Conservation (phyloP, 2,797 vertebrate genomes). For the Hyperoplus immaculatus region DNA sequence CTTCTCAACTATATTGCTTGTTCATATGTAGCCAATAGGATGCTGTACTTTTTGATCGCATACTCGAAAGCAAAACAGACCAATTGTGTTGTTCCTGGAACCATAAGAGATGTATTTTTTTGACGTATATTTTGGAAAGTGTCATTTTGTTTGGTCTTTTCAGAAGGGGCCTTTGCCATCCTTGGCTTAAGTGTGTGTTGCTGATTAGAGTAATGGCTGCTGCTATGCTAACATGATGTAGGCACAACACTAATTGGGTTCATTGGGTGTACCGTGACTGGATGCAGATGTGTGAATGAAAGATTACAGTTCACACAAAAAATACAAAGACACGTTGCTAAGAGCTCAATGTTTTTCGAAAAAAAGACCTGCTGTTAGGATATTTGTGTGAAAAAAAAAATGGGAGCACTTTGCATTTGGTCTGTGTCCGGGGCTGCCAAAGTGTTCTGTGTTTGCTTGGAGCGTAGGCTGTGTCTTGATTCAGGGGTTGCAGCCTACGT, state of each 20-base stretch:
- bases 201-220: neutral
- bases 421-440: slow-evolving; percentile 43
- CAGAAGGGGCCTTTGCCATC: neutral
- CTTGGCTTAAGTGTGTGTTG: neutral
- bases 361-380: neutral
- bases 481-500: too few relatives aligned
- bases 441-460: slow-evolving; percentile 38
- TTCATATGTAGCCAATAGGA: neutral
- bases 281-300: neutral
- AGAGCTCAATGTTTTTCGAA: neutral
- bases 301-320: neutral
- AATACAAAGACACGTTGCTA: neutral
- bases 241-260: neutral
- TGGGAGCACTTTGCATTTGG: slow-evolving; percentile 10
- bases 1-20: neutral
- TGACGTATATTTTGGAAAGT: neutral
- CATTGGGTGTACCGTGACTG: neutral
- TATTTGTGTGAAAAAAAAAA: slow-evolving; percentile 11
- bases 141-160: too few relatives aligned
- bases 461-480: too few relatives aligned
- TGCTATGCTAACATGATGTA: neutral
- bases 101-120: neutral
- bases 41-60: neutral
- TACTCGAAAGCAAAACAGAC: neutral
- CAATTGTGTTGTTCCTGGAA: neutral